Percentiles rank a stretch among this genome's conserved stretches.
Evolutionary conservation across 2,888 invertebrate genomes (phyloP).

Genomic region (Odontothrips loti): DNA sequence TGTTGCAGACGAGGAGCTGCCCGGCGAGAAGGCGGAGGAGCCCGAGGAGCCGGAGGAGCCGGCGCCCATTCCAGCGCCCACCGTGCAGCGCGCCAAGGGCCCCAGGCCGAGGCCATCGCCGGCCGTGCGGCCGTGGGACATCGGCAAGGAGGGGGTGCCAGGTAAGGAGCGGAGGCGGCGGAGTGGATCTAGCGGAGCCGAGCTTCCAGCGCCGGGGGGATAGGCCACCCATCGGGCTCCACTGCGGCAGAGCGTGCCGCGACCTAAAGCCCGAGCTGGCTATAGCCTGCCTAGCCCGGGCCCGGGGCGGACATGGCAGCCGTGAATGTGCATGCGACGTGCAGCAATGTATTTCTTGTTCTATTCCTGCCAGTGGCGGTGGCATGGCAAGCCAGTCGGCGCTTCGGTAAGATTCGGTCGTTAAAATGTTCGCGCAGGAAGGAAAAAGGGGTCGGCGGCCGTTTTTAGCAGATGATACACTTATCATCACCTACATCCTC

Average conservation of each 20-base stretch:
- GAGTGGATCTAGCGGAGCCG: background rate
- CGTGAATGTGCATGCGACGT: no score
- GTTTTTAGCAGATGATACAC: no score
- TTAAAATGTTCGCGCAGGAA: no score
- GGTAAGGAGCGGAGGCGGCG: background rate
- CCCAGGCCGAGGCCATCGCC: constrained; percentile 13
- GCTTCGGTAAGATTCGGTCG: no score
- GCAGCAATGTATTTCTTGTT: no score
- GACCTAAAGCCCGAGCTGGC: no score
- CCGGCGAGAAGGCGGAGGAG: constrained; percentile 5
- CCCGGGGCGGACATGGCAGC: no score
- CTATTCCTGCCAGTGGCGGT: no score
- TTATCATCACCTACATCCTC: no score
- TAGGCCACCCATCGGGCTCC: background rate
- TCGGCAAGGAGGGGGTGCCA: constrained; percentile 15
- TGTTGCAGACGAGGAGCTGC: constrained; percentile 15
- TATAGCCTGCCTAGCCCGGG: no score
- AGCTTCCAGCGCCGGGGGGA: background rate
- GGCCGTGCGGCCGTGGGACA: background rate
- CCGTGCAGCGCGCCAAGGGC: background rate
- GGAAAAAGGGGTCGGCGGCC: no score
- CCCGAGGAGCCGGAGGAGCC: background rate
- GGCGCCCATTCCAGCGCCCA: background rate
- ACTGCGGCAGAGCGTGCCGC: background rate
- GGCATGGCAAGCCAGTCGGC: no score